phyloP scores from a whole-genome alignment of 2,888 invertebrate genomes.

The Hybos culiciformis region DNA sequence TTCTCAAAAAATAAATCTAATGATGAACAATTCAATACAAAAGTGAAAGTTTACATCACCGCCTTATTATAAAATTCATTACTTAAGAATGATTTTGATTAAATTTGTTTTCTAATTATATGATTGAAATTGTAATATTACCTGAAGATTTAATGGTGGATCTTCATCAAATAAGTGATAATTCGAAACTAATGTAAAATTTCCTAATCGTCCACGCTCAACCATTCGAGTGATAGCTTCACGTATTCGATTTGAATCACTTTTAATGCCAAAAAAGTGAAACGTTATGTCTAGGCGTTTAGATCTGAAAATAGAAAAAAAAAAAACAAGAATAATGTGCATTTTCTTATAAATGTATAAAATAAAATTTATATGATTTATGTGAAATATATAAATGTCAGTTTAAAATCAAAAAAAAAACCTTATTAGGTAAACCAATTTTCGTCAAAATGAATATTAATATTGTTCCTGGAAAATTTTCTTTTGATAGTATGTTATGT shows the following conservation, averaged over 20 bases:
- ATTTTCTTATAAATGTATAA: no score
- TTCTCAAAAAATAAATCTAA: background rate
- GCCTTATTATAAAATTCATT: no score
- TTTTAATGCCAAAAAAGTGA: conserved; percentile 37
- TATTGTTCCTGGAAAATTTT: no score
- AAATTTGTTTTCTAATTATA: background rate
- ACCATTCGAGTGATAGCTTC: conserved; percentile 44
- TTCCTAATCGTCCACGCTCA: conserved; percentile 44
- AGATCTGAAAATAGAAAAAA: conserved; percentile 18
- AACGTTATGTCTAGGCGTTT: conserved; percentile 40
- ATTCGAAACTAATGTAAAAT: conserved; percentile 48
- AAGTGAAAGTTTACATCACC: no score
- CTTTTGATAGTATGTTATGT: no score
- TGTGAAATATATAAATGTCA: no score
- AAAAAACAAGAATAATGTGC: background rate
- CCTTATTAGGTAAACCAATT: no score
- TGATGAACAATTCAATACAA: no score
- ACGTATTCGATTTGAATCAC: conserved; percentile 30
- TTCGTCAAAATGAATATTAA: no score
- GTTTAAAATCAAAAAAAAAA: no score
- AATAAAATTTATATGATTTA: no score
- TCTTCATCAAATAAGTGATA: conserved; percentile 57
- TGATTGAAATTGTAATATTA: conserved; percentile 27
- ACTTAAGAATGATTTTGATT: no score
- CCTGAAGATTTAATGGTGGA: conserved; percentile 55